phyloP scores from a whole-genome alignment of 2,888 invertebrate genomes.

The Drosophila meridiana region DNA sequence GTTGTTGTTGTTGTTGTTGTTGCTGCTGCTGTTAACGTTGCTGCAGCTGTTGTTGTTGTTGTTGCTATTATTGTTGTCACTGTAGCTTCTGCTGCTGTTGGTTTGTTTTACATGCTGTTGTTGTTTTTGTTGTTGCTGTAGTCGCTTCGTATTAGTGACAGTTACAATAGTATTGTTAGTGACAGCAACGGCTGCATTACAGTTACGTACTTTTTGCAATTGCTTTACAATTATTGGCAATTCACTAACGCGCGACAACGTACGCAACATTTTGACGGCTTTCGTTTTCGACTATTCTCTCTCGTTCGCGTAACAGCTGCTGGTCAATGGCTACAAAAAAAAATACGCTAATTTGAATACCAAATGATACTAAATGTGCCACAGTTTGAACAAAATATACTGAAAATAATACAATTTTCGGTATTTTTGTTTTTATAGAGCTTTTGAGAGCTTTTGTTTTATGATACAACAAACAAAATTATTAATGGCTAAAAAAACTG shows the following conservation, averaged over 20 bases:
- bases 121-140: conserved; percentile 30
- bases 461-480: not conserved
- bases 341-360: not conserved
- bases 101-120: conserved; percentile 24
- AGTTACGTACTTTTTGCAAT: conserved; percentile 83
- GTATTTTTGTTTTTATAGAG: not conserved
- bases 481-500: not conserved
- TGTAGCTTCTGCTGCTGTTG: conserved; percentile 13
- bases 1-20: conserved; percentile 24
- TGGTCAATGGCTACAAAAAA: conserved; percentile 28
- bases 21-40: conserved; percentile 23
- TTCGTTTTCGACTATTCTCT: conserved; percentile 50
- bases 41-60: conserved; percentile 9
- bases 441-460: not conserved
- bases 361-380: conserved; percentile 4
- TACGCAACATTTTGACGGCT: conserved; percentile 80
- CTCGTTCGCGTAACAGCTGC: conserved; percentile 61
- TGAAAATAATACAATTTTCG: not conserved
- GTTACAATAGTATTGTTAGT: conserved; percentile 47
- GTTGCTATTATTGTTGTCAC: conserved; percentile 11
- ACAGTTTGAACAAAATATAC: not conserved
- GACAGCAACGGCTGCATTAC: conserved; percentile 40
- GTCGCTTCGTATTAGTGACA: conserved; percentile 44
- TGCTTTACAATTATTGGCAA: conserved; percentile 81
- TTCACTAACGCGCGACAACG: conserved; percentile 78